Evolutionary conservation across 2,888 invertebrate species (phyloP), one percentile per base, ranked within the genome.

Genomic region (Drosophila subquinaria): DNA sequence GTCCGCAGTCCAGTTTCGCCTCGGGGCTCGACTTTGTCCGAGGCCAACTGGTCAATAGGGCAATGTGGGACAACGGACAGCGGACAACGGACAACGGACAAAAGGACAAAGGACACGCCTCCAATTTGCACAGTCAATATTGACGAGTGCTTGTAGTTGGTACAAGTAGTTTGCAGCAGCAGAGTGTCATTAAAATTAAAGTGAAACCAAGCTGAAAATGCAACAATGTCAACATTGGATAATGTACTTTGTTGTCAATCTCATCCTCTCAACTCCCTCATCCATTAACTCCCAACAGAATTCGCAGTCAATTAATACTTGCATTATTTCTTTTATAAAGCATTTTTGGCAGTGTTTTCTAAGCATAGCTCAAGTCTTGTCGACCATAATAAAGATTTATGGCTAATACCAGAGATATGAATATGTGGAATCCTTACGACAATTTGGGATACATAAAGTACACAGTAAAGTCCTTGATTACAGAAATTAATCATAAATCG

Each of bases 121-220:
- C 57, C 79, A 72, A 72, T 79, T 87, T 77, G 61, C 70, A 69
- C 73, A 63, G 75, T 67, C 73, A 81, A 79, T 78, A 79, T 78
- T 77, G 74, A 74, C 76, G 69, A 53, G 38, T 13, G 43, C 47
- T 59, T 69, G 64, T 65, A 57, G 69, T 43, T 35, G 11, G 35
- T 11, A 35, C n/a, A 4, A 23, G 50, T 50, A 43, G 30, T 51
- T 69, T 69, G 55, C 67, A 40, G n/a, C 30, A 5, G 27, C 27
- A 27, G 27, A 66, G 52, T 68, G 80, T 52, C 75, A 73, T 77
- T 66, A 57, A 69, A 76, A 69, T 82, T 80, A 66, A 82, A 66
- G 75, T 50, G 52, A 65, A 73, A 69, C 59, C 82, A 70, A 43
- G 35, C 69, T 48, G 70, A 81, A 79, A 79, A 75, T 74, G 73